These are phyloP conservation scores for Rhorus exstirpatorius DNA, from an alignment of 2,888 invertebrate species.

Conservation along the genomic window DNA sequence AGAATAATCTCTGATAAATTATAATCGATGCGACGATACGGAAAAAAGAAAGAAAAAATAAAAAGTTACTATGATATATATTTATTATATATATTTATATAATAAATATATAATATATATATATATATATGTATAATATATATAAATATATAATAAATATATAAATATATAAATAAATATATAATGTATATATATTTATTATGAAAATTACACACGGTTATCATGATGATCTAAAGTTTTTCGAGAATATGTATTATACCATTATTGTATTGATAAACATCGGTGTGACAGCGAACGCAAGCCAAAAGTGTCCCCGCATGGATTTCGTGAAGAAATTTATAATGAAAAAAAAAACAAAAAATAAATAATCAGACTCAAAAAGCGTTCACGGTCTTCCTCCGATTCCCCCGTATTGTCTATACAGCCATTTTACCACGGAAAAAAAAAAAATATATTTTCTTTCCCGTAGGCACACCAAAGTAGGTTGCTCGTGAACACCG, in stretches of 20 bases:
- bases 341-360: conserved; percentile 1
- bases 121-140: no score
- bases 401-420: conserved; percentile 75
- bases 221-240: conserved; percentile 48
- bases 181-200: no score
- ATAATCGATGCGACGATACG: no score
- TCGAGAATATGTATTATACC: conserved; percentile 46
- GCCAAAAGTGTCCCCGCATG: not conserved
- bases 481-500: conserved; percentile 86
- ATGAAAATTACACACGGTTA: not conserved
- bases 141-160: no score
- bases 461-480: conserved; percentile 85
- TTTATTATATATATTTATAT: no score
- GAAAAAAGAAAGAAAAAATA: not conserved
- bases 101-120: no score
- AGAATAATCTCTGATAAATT: not conserved
- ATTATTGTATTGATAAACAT: conserved; percentile 63
- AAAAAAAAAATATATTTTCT: conserved; percentile 73
- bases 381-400: conserved; percentile 68
- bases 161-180: no score
- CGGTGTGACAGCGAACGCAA: conserved; percentile 63
- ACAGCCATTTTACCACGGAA: conserved; percentile 73
- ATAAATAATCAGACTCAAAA: conserved; percentile 9
- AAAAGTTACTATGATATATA: not conserved
- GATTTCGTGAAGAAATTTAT: not conserved